Evolutionary conservation across 2,888 invertebrate species (phyloP).

Genomic region (Parasteatoda lunata): DNA sequence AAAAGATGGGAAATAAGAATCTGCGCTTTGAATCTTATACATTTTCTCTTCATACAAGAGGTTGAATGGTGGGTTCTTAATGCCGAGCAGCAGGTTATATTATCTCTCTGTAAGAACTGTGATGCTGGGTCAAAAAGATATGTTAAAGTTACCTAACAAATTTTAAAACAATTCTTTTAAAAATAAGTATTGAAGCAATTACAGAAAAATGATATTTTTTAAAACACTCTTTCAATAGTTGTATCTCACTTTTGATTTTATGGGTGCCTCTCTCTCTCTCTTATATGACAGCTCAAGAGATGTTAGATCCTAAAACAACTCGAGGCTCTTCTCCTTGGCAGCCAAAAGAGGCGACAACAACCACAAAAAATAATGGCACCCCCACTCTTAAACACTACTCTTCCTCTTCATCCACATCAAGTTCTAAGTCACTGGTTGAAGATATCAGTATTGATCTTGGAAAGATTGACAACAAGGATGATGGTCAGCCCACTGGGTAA

Average conservation of each 20-base stretch:
- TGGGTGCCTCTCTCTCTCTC: neutral
- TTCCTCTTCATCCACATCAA: conserved; percentile 59
- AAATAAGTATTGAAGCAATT: neutral
- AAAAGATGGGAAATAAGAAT: no score
- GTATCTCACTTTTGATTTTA: neutral
- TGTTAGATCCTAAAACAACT: conserved; percentile 74
- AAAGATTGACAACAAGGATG: conserved; percentile 14
- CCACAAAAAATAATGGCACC: neutral
- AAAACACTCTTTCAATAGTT: neutral
- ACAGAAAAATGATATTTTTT: neutral
- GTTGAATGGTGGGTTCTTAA: no score
- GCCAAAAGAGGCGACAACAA: conserved; percentile 22
- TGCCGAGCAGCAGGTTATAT: no score
- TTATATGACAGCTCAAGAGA: conserved; percentile 73
- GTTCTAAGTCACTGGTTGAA: conserved; percentile 58
- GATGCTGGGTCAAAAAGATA: no score
- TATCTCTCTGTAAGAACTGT: no score
- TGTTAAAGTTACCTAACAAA: neutral
- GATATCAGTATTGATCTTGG: conserved; percentile 33
- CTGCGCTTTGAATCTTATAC: no score
- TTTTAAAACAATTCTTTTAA: neutral
- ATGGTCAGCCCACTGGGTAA: conserved; percentile 39
- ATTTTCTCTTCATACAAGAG: no score
- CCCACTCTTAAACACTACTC: conserved; percentile 55
- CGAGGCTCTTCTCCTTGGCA: conserved; percentile 48